Evolutionary conservation across 2,888 invertebrate genomes (phyloP), one percentile per base, ranked within the genome.

Genomic region (Apantesis nais): DNA sequence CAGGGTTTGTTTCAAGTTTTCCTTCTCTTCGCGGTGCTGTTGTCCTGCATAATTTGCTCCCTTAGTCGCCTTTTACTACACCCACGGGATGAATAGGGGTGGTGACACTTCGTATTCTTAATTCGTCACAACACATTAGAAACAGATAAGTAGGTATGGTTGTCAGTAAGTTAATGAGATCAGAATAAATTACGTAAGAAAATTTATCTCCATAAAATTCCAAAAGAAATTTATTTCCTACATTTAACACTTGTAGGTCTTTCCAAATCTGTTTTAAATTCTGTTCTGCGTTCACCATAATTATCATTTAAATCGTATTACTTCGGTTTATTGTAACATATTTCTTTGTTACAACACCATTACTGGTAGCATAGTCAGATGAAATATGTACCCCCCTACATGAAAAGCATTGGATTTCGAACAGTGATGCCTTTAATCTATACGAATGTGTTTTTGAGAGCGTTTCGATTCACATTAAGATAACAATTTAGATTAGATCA

Each of bases 401-500:
- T 65, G 67, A 48, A 14, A 8, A 14, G 65, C 0, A 71, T 2
- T 81, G 76, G 39, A 73, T 62, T 14, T 39, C 44, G 29, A 67
- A 60, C 61, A 69, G 69, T 66, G 74, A 80, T 78, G 71, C 62
- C 74, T 83, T 67, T 77, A 75, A 76, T 78, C 67, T 76, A 73
- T 79, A 73, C 71, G 74, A 78, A 83, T 77, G 83, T 84, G 84
- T 82, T 71, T 58, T 83, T 77, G 74, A 79, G 80, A 70, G 78
- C 76, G 81, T 83, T 78, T 73, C 63, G 80, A 86, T 86, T 79
- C 77, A 78, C 81, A 83, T 84, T 80, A 75, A 84, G 83, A 85
- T 85, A 82, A 76, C 75, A 48, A 19, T 74, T 79, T 73, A 82
- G 80, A 84, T 84, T 68, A 70, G 67, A 85, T 81, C 78, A 73